A percentile compares a stretch with the other conserved stretches of the same genome.
phyloP scores from a whole-genome alignment of 1,140 invertebrate species.

The Trypoxylus dichotomus region DNA sequence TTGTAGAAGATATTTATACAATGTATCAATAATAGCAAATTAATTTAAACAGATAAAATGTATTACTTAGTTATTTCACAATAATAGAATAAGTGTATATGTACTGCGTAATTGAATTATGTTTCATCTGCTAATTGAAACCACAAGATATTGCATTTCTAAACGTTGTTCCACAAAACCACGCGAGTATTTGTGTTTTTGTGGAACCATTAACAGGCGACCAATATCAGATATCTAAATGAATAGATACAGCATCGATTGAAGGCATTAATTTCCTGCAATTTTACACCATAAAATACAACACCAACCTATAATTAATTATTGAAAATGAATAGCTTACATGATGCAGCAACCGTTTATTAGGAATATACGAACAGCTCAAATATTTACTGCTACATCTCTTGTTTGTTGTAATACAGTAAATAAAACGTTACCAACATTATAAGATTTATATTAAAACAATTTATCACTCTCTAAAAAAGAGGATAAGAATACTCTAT shows the following conservation, averaged over 20 bases:
- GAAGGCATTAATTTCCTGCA: background rate
- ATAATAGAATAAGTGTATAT: too few relatives aligned
- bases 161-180: too few relatives aligned
- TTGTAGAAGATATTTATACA: too few relatives aligned
- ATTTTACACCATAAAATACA: constrained; percentile 16
- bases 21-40: too few relatives aligned
- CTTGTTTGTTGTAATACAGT: constrained; percentile 3
- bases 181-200: too few relatives aligned
- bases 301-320: constrained; percentile 8
- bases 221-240: background rate
- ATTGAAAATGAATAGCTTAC: background rate
- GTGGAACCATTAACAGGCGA: too few relatives aligned
- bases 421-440: background rate
- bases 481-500: constrained; percentile 14
- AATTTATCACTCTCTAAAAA: constrained; percentile 8
- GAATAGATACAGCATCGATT: background rate
- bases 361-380: background rate
- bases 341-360: background rate
- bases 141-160: too few relatives aligned
- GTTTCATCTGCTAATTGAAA: too few relatives aligned
- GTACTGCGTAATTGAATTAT: too few relatives aligned
- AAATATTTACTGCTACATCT: background rate
- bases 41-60: too few relatives aligned
- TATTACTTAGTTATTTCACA: too few relatives aligned
- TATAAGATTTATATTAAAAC: background rate